Percentiles rank a stretch among this genome's conserved stretches.
Conservation (phyloP, 2,797 vertebrate genomes). For the Podargus strigoides region DNA sequence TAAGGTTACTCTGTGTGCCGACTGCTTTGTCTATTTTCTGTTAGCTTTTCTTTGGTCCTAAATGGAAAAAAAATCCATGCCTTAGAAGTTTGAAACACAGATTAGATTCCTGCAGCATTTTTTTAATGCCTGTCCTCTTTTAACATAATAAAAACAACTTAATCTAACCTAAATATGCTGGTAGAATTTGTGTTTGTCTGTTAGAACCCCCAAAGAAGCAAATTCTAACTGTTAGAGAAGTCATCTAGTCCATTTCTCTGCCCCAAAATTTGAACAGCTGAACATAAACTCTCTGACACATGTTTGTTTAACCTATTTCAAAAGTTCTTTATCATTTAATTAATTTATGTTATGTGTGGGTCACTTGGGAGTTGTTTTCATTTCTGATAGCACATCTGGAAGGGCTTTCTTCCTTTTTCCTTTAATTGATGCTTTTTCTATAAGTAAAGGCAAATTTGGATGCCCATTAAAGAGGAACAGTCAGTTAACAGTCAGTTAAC, state of each 20-base stretch:
- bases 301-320: background rate
- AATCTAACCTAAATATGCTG: background rate
- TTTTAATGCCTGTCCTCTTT: background rate
- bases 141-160: background rate
- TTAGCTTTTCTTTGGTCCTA: background rate
- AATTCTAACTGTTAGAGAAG: background rate
- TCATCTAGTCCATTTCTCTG: background rate
- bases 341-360: background rate
- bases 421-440: background rate
- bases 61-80: background rate
- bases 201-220: background rate
- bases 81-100: background rate
- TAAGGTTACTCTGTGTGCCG: background rate
- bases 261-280: background rate
- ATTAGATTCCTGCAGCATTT: background rate
- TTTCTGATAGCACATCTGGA: background rate
- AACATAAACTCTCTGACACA: background rate
- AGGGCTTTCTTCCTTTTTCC: background rate
- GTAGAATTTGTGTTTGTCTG: background rate
- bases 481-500: no score
- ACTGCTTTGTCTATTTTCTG: background rate
- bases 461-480: background rate
- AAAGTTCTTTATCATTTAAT: background rate
- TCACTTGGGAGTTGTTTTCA: background rate
- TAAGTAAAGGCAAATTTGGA: background rate